These are phyloP conservation scores for Pterostichus niger DNA, from an alignment of 2,888 invertebrate species.

Conservation along the genomic window DNA sequence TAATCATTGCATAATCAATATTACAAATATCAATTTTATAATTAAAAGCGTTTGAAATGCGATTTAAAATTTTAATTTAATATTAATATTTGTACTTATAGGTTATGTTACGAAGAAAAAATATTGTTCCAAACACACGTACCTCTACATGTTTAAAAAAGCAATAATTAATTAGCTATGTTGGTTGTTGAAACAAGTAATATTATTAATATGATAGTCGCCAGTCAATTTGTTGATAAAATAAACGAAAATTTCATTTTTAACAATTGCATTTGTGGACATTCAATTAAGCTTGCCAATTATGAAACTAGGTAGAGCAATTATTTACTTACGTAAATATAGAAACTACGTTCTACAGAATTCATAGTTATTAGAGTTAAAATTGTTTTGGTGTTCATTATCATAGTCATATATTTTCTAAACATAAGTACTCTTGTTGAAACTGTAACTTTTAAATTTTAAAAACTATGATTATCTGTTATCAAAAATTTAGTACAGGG, in stretches of 20 bases:
- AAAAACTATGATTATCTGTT: too few relatives aligned
- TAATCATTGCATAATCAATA: too few relatives aligned
- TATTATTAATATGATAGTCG: background rate
- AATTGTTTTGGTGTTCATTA: constrained; percentile 1
- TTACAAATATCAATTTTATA: too few relatives aligned
- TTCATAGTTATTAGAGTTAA: background rate
- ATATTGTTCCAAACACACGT: too few relatives aligned
- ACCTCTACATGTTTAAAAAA: too few relatives aligned
- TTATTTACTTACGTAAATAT: constrained; percentile 21
- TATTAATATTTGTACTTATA: too few relatives aligned
- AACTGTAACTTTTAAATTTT: too few relatives aligned
- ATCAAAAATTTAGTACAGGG: too few relatives aligned
- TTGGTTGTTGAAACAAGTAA: background rate
- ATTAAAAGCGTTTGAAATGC: too few relatives aligned
- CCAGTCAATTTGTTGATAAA: constrained; percentile 15
- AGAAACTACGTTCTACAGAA: constrained; percentile 12
- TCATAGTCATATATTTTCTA: background rate
- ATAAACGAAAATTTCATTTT: constrained; percentile 24
- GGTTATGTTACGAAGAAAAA: too few relatives aligned
- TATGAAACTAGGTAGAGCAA: constrained; percentile 9
- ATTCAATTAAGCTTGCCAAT: constrained; percentile 33
- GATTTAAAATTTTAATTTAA: too few relatives aligned
- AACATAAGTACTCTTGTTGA: too few relatives aligned
- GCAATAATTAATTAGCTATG: background rate
- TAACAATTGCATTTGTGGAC: constrained; percentile 28